phyloP scores from a whole-genome alignment of 23 tunicate genomes.

The Diplosoma virens region DNA sequence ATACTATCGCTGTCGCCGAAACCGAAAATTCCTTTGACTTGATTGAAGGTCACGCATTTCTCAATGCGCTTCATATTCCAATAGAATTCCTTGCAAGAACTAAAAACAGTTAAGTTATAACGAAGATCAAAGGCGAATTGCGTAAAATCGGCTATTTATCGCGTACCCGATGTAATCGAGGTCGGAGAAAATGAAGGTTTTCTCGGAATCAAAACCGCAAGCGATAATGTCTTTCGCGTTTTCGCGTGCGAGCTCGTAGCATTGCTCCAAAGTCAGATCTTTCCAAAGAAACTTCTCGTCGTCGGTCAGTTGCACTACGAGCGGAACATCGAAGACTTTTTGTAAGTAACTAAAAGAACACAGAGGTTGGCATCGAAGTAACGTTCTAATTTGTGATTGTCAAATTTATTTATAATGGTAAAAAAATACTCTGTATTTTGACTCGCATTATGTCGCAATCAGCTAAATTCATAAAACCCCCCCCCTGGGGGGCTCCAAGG shows the following conservation, averaged over 20 bases:
- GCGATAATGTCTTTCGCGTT: conserved; percentile 96
- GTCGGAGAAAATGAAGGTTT: conserved; percentile 98
- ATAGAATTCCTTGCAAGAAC: conserved; percentile 87
- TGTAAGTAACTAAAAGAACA: conserved; percentile 65
- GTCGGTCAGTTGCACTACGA: conserved; percentile 94
- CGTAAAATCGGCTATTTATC: neutral
- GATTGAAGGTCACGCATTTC: conserved; percentile 96
- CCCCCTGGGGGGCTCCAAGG: too few relatives aligned
- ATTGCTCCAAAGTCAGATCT: conserved; percentile 81
- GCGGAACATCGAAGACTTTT: conserved; percentile 90
- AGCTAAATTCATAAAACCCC: too few relatives aligned
- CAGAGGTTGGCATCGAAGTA: neutral
- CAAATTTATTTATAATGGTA: neutral
- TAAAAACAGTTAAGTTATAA: too few relatives aligned
- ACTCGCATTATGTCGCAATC: too few relatives aligned
- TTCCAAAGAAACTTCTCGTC: conserved; percentile 99
- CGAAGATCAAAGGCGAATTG: too few relatives aligned
- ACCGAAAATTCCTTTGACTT: conserved; percentile 97
- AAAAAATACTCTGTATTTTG: neutral
- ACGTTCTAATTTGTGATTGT: neutral
- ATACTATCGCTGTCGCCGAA: conserved; percentile 93
- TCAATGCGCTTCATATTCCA: conserved; percentile 96
- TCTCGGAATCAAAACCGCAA: conserved; percentile 93
- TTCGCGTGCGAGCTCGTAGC: conserved; percentile 57
- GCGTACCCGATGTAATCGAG: conserved; percentile 78